These are phyloP conservation scores for Zoanthus sociatus DNA, from an alignment of 92 coral and sea anemone species.

Conservation along the genomic window DNA sequence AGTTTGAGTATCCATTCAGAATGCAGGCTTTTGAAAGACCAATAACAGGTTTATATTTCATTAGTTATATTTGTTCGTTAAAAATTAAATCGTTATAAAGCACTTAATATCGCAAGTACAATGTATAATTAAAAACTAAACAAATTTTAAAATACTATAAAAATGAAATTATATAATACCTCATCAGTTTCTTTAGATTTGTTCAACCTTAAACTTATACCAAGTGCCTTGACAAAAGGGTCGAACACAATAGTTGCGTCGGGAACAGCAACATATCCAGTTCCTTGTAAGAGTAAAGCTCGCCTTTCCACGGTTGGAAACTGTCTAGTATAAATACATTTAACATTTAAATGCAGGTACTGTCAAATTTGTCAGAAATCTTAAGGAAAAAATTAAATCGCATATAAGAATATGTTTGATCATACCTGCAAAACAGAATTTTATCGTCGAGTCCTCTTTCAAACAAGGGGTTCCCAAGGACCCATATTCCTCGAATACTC, in stretches of 20 bases:
- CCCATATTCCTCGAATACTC: constrained; percentile 95
- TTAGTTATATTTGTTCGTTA: too few relatives aligned
- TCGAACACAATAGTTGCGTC: constrained; percentile 45
- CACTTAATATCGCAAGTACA: too few relatives aligned
- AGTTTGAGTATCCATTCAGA: too few relatives aligned
- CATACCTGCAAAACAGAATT: constrained; percentile 87
- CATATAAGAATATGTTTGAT: neutral
- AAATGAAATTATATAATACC: too few relatives aligned
- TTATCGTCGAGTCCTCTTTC: constrained; percentile 68
- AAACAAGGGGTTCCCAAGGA: constrained; percentile 56
- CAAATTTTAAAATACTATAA: too few relatives aligned
- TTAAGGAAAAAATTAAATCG: neutral
- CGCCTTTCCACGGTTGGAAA: constrained; percentile 82
- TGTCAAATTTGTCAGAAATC: neutral
- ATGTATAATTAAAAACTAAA: too few relatives aligned
- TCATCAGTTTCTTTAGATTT: too few relatives aligned
- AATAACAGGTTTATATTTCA: too few relatives aligned
- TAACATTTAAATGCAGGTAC: neutral
- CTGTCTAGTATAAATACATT: constrained; percentile 35
- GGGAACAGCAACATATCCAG: constrained; percentile 42
- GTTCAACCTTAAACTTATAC: constrained; percentile 6
- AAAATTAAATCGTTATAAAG: too few relatives aligned
- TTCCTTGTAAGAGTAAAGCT: constrained; percentile 58
- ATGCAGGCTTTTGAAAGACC: too few relatives aligned
- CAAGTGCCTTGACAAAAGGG: constrained; percentile 45